phyloP scores from a whole-genome alignment of 2,113 vertebrate genomes.

The Equus quagga region DNA sequence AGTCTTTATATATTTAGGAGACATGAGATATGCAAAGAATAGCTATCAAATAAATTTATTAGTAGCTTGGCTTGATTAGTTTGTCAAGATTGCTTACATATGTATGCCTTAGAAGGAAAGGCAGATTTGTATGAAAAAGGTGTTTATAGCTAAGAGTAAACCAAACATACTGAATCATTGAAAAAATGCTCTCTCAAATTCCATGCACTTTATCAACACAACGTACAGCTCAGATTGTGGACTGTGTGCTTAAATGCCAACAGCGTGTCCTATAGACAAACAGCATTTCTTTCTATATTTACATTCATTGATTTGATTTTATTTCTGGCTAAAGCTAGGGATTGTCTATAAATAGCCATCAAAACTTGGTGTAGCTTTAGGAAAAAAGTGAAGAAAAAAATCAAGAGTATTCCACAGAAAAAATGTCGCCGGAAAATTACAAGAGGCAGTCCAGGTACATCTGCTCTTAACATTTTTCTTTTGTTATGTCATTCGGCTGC shows the following conservation, averaged over 20 bases:
- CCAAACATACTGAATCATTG: constrained; percentile 82
- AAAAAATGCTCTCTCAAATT: constrained; percentile 76
- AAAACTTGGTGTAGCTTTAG: constrained; percentile 35
- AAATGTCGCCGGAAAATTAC: neutral
- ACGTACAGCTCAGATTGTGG: constrained; percentile 63
- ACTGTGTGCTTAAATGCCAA: constrained; percentile 69
- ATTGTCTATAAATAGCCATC: constrained; percentile 5
- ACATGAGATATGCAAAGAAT: constrained; percentile 42
- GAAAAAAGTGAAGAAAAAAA: neutral
- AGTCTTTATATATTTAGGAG: constrained; percentile 82
- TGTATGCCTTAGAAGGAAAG: constrained; percentile 73
- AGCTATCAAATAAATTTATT: constrained; percentile 65
- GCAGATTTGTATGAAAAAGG: constrained; percentile 74
- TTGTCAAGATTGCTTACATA: constrained; percentile 75
- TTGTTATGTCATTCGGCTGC: neutral
- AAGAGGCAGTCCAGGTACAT: neutral
- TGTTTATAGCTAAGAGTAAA: constrained; percentile 84
- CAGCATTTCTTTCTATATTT: neutral
- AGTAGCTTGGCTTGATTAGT: constrained; percentile 66
- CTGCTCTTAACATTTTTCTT: neutral
- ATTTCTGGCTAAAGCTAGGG: constrained; percentile 22
- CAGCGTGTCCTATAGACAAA: constrained; percentile 36
- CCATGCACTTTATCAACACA: constrained; percentile 67
- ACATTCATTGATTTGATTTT: constrained; percentile 51
- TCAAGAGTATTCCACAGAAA: neutral